A percentile compares a stretch with the other conserved stretches of the same genome.
Evolutionary conservation across 2,113 vertebrate species (phyloP).

Genomic region (Onychostoma macrolepis): DNA sequence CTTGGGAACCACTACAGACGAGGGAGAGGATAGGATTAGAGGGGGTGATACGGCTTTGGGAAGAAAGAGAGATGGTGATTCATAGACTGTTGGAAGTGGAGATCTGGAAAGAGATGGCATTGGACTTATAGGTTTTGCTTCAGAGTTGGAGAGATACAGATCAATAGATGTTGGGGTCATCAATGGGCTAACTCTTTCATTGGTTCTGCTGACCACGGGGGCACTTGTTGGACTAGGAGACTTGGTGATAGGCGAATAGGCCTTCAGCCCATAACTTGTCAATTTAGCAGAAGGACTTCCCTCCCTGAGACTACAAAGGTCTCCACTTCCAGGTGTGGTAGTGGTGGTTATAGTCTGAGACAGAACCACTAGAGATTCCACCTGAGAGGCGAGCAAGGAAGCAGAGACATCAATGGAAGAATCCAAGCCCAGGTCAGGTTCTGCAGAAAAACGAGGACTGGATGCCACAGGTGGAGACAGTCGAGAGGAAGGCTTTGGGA

Average conservation of each 20-base stretch:
- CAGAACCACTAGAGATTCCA: slow-evolving; percentile 63
- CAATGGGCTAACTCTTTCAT: slow-evolving; percentile 43
- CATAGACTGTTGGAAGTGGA: slow-evolving; percentile 47
- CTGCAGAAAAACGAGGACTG: slow-evolving; percentile 18
- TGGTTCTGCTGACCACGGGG: slow-evolving; percentile 45
- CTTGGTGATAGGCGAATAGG: slow-evolving; percentile 59
- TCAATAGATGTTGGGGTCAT: slow-evolving; percentile 37
- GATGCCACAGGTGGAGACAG: slow-evolving; percentile 53
- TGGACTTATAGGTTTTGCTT: slow-evolving; percentile 44
- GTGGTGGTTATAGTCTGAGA: slow-evolving; percentile 57
- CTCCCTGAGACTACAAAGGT: slow-evolving; percentile 59
- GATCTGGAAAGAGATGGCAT: slow-evolving; percentile 60
- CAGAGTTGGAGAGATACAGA: slow-evolving; percentile 49
- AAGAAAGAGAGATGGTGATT: slow-evolving; percentile 41
- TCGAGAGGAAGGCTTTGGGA: slow-evolving; percentile 56
- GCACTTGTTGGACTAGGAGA: slow-evolving; percentile 64
- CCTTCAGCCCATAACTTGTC: slow-evolving; percentile 50
- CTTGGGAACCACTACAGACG: slow-evolving; percentile 40
- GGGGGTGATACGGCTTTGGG: slow-evolving; percentile 59
- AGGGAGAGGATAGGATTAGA: slow-evolving; percentile 45
- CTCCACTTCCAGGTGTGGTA: slow-evolving; percentile 37
- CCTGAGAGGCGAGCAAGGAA: slow-evolving; percentile 61
- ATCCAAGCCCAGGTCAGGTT: slow-evolving; percentile 62
- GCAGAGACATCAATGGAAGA: slow-evolving; percentile 64
- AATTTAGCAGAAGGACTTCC: slow-evolving; percentile 52